Base-by-base conservation (phyloP, 2,888 invertebrate genomes). In the Petrolisthes cinctipes region DNA sequence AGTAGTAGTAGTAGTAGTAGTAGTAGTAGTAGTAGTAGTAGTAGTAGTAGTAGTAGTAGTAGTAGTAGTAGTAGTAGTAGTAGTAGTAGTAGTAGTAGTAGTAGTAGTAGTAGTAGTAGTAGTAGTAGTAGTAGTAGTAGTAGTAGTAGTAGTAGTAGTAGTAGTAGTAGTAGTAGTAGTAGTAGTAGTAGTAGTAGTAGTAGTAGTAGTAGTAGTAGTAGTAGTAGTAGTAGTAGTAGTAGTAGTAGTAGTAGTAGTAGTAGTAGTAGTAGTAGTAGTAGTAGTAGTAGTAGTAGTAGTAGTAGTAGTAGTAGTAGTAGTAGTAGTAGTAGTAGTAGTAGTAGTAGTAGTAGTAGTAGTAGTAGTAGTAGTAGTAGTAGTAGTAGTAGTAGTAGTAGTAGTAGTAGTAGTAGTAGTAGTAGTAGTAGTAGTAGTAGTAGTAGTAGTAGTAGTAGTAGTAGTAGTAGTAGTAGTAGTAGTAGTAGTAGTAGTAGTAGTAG, bases 401-500 rank as follows among this genome's bases (percentile, higher is more conserved):
- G 75, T 75, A 75, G 75, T 75, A 75, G 75, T 75, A 75, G 75
- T 75, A 75, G 75, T 75, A 75, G 75, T 75, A 75, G 75, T 75
- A 75, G 20, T 75, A 75, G 75, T 75, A 75, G 75, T 75, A 75
- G 75, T 75, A 75, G 75, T 75, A 23, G 75, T 75, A 75, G 23
- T 75, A 75, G 75, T n/a, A 75, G 20, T 75, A 75, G 23, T 75
- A 75, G 75, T 75, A 75, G 75, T 75, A 75, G 75, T 75, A 75
- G 23, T 14, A 75, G 17, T 75, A 75, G 9, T 75, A 75, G 75
- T 75, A 75, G n/a, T 75, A 75, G 75, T 20, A 7, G 75, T 20
- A 75, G 75, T 20, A 75, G 20, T 75, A 75, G 75, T 75, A 75
- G 75, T 75, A 75, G 75, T 75, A 75, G 75, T 75, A 75, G 75